Evolutionary conservation across 2,797 vertebrate genomes (phyloP).

Genomic region (Glyptemys insculpta): DNA sequence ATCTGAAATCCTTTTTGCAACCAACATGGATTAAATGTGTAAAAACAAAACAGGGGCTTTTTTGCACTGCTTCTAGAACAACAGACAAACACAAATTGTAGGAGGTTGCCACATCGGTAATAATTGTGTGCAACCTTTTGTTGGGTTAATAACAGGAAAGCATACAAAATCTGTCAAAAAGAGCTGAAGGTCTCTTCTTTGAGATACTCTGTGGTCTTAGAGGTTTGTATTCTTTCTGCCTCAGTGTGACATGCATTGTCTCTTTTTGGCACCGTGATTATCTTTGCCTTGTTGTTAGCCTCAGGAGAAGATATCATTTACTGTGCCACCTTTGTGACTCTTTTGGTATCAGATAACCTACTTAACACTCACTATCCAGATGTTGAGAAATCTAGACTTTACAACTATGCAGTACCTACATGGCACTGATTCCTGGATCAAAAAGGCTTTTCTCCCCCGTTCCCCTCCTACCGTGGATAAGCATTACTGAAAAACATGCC

Average conservation of each 20-base stretch:
- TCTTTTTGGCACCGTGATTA: slow-evolving; percentile 61
- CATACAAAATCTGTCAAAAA: slow-evolving; percentile 71
- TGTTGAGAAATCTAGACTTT: slow-evolving; percentile 61
- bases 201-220: slow-evolving; percentile 53
- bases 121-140: slow-evolving; percentile 48
- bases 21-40: background rate
- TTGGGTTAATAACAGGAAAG: slow-evolving; percentile 68
- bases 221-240: slow-evolving; percentile 70
- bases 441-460: background rate
- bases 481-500: slow-evolving; percentile 28
- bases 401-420: slow-evolving; percentile 11
- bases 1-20: background rate
- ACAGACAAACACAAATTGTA: slow-evolving; percentile 28
- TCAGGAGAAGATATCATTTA: slow-evolving; percentile 70
- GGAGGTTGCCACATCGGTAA: slow-evolving; percentile 39
- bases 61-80: slow-evolving; percentile 8
- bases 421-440: slow-evolving; percentile 31
- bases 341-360: slow-evolving; percentile 68
- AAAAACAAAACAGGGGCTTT: slow-evolving; percentile 38
- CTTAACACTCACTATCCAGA: slow-evolving; percentile 48
- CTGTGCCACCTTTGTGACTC: slow-evolving; percentile 61
- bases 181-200: slow-evolving; percentile 60
- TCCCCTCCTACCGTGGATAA: background rate
- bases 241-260: slow-evolving; percentile 68
- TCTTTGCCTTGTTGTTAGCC: slow-evolving; percentile 63